Percentiles rank a stretch among this genome's conserved stretches.
phyloP scores from a whole-genome alignment of 53 echinoderm and acorn worm genomes.

The Echinarachnius parma region DNA sequence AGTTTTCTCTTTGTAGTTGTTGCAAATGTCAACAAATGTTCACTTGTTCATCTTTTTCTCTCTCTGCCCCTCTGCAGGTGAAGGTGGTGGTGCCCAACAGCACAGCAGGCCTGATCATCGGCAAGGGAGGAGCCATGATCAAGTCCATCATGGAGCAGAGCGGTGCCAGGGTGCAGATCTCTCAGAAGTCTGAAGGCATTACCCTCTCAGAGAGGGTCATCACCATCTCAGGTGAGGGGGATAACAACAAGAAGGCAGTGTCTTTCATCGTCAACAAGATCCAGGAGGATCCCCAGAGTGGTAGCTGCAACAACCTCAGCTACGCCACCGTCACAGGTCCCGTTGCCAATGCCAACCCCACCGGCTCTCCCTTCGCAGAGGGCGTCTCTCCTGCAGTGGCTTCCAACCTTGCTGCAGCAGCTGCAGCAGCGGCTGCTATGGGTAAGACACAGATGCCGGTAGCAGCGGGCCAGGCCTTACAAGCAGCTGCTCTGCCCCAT shows the following conservation, averaged over 20 bases:
- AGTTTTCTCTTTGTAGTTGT: too few relatives aligned
- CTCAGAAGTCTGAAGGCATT: slow-evolving; percentile 97
- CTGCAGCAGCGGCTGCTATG: slow-evolving; percentile 57
- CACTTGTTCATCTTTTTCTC: neutral
- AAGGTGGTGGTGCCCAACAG: slow-evolving; percentile 98
- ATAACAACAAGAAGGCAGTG: slow-evolving; percentile 84
- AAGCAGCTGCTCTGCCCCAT: slow-evolving; percentile 48
- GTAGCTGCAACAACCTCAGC: slow-evolving; percentile 98
- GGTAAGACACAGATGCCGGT: slow-evolving; percentile 25
- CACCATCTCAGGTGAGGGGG: slow-evolving; percentile 82
- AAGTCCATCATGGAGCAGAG: slow-evolving; percentile 99
- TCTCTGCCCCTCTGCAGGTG: slow-evolving; percentile 57
- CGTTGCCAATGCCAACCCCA: slow-evolving; percentile 97
- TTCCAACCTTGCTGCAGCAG: slow-evolving; percentile 66
- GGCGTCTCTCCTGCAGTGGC: slow-evolving; percentile 76
- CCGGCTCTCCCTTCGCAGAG: slow-evolving; percentile 96
- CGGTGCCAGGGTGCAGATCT: slow-evolving; percentile 89
- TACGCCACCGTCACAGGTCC: slow-evolving; percentile 94
- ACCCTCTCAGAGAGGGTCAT: slow-evolving; percentile 92
- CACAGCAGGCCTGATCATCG: slow-evolving; percentile 97
- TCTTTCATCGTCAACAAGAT: slow-evolving; percentile 93
- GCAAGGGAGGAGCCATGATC: slow-evolving; percentile 96
- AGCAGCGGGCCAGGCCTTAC: slow-evolving; percentile 15
- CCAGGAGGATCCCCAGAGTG: slow-evolving; percentile 98
- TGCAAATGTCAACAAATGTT: too few relatives aligned